Percentiles rank a stretch among this genome's conserved stretches.
Evolutionary conservation across 2,113 vertebrate genomes (phyloP).

Genomic region (Psilopogon haemacephalus): DNA sequence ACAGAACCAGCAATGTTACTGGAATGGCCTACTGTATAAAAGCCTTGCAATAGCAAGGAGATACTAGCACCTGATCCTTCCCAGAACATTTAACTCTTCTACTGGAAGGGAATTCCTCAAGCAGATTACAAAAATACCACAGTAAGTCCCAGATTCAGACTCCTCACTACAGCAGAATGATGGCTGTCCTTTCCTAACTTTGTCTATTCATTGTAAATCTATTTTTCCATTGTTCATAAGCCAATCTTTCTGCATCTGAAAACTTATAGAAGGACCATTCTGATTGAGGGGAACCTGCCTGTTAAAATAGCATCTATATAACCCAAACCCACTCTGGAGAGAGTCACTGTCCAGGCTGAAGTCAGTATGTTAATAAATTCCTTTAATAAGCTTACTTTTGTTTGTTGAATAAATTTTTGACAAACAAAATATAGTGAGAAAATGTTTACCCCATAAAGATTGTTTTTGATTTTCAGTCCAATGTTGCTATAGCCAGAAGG

Average conservation of each 20-base stretch:
- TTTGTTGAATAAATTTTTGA: constrained; percentile 6
- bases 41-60: background rate
- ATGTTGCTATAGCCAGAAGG: background rate
- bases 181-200: background rate
- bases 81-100: constrained; percentile 23
- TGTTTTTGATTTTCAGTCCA: constrained; percentile 5
- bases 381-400: constrained; percentile 35
- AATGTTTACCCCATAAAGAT: constrained; percentile 40
- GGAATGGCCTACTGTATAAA: background rate
- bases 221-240: too few relatives aligned
- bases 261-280: background rate
- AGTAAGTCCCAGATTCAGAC: background rate
- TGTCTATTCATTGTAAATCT: too few relatives aligned
- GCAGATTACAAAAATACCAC: background rate
- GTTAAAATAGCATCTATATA: background rate
- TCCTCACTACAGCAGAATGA: background rate
- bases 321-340: background rate
- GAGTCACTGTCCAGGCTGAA: background rate
- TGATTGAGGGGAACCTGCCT: background rate
- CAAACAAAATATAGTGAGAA: constrained; percentile 32
- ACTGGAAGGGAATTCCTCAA: constrained; percentile 23
- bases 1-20: background rate
- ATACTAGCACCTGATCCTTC: background rate
- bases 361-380: background rate
- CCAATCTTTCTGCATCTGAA: background rate